Evolutionary conservation across 2,888 invertebrate species (phyloP), one percentile per base, ranked within the genome.

Genomic region (Empis stercorea): DNA sequence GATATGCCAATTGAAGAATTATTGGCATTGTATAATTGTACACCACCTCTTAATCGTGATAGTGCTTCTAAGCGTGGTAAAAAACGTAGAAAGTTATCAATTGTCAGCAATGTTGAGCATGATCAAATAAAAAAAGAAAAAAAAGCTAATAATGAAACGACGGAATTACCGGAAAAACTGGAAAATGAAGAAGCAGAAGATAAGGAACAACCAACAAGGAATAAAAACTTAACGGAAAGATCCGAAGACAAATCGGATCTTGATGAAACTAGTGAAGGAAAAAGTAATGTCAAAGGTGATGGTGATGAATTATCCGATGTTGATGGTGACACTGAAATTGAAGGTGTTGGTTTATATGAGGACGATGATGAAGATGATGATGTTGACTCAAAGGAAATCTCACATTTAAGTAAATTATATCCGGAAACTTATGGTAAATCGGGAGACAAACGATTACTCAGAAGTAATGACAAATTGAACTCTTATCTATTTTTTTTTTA

Each of bases 1-100:
- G 92, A 95, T 73, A 95, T 96, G 89, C 95, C 96, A 52, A 75
- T 96, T 57, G 93, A 93, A 62, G 88, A 93, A 64, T 71, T 96
- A 48, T 72, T 96, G 59, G 89, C 91, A 11, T 79, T 93, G 68
- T 96, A 96, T 70, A 86, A 87, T 54, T 86, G 58, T 17, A 49
- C 58, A 45, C 80, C 70, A 72, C 76, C 57, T 49, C 38, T 52
- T 41, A 42, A 46, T 27, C 15, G 38, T 45, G 55, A 39, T 52
- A 49, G 14, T 52, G 51, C 30, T 10, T 42, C 41, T 20, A 27
- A 38, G 11, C 30, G 23, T 11, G 34, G 34, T n/a, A 34, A 13
- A 34, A 34, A 34, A 34, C 34, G 34, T n/a, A n/a, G 34, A 13
- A n/a, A n/a, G 13, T 34, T n/a, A 34, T n/a, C 4, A 34, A 34